These are phyloP conservation scores for Macrobrachium rosenbergii DNA, from an alignment of 1,140 invertebrate species.

Conservation along the genomic window DNA sequence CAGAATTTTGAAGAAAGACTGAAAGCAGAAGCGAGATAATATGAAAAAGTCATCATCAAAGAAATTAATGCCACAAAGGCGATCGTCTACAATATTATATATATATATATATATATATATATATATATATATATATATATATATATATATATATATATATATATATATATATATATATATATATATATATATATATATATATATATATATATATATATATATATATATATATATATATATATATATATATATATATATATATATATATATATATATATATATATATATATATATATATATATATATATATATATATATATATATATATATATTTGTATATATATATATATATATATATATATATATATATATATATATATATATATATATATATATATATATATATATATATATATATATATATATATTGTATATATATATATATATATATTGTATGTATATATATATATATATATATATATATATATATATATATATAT, in stretches of 20 bases:
- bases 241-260: neutral
- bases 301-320: too few relatives aligned
- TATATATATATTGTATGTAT: too few relatives aligned
- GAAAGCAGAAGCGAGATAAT: too few relatives aligned
- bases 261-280: neutral
- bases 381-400: constrained; percentile 17
- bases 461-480: too few relatives aligned
- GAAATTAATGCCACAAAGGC: too few relatives aligned
- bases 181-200: neutral
- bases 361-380: neutral
- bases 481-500: too few relatives aligned
- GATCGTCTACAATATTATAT: too few relatives aligned
- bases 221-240: neutral
- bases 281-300: neutral
- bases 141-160: constrained; percentile 11
- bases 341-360: neutral
- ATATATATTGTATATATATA: too few relatives aligned
- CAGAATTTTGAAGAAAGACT: too few relatives aligned
- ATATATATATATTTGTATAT: too few relatives aligned
- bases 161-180: constrained; percentile 7
- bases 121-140: constrained; percentile 15
- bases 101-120: constrained; percentile 6
- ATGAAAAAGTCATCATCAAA: too few relatives aligned
- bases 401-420: too few relatives aligned
- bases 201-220: neutral